phyloP scores from a whole-genome alignment of 64 coral and sea anemone species.

The Pocillopora verrucosa region DNA sequence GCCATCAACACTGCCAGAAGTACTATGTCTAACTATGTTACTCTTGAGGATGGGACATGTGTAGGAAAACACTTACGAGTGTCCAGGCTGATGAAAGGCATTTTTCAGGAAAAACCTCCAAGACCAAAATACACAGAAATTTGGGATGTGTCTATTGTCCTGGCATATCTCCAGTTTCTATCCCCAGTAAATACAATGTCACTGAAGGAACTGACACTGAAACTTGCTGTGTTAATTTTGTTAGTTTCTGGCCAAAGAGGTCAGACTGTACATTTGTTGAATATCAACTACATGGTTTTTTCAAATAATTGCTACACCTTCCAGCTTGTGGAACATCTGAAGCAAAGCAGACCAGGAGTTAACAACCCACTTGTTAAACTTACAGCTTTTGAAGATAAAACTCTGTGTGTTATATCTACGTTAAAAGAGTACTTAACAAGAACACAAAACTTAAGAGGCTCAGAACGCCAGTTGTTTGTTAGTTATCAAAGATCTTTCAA shows the following conservation, averaged over 20 bases:
- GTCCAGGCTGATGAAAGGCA: slow-evolving; percentile 27
- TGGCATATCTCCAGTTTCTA: not conserved
- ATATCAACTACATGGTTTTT: not conserved
- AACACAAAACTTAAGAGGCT: slow-evolving; percentile 41
- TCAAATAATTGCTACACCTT: not conserved
- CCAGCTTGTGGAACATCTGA: not conserved
- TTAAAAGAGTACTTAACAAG: slow-evolving; percentile 46
- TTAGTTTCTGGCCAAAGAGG: slow-evolving; percentile 37
- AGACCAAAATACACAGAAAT: too few relatives aligned
- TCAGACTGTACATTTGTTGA: slow-evolving; percentile 3
- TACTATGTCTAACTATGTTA: too few relatives aligned
- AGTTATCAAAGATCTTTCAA: slow-evolving; percentile 49
- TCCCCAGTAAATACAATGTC: slow-evolving; percentile 2
- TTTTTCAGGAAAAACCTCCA: slow-evolving; percentile 16
- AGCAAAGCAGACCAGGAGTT: slow-evolving; percentile 12
- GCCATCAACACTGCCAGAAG: too few relatives aligned
- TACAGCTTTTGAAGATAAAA: slow-evolving; percentile 23
- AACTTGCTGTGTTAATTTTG: slow-evolving; percentile 44
- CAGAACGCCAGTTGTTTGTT: slow-evolving; percentile 44
- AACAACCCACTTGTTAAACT: slow-evolving; percentile 15
- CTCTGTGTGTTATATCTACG: slow-evolving; percentile 38
- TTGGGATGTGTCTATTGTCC: not conserved
- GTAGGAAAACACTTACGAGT: slow-evolving; percentile 38
- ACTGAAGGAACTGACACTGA: slow-evolving; percentile 35
- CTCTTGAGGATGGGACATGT: too few relatives aligned